phyloP scores from a whole-genome alignment of 2,113 vertebrate genomes.

The Crotalus helleri region DNA sequence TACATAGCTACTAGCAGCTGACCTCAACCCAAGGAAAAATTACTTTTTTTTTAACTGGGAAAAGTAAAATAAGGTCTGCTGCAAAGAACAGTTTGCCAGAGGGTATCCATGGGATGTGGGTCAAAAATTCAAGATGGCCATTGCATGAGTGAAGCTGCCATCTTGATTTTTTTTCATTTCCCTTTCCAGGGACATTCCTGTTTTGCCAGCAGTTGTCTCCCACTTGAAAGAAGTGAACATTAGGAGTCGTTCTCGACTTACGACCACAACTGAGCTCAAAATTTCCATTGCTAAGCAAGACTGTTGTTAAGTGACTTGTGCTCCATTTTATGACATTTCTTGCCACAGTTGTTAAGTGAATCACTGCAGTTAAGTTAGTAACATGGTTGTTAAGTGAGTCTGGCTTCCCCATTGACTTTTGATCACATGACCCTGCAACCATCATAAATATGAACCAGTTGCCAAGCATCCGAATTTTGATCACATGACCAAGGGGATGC shows the following conservation, averaged over 20 bases:
- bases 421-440: neutral
- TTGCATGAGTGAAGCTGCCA: neutral
- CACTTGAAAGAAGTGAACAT: neutral
- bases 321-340: neutral
- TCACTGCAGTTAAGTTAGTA: neutral
- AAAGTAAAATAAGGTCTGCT: neutral
- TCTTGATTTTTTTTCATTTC: neutral
- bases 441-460: neutral
- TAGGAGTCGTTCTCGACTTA: neutral
- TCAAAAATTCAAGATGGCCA: neutral
- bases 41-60: neutral
- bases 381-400: neutral
- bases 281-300: neutral
- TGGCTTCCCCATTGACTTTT: neutral
- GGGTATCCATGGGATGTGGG: neutral
- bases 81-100: neutral
- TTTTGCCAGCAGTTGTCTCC: neutral
- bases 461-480: neutral
- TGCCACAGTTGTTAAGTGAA: neutral
- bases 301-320: neutral
- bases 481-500: neutral
- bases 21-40: neutral
- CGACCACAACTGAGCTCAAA: neutral
- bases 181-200: neutral
- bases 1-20: neutral